Base-by-base conservation (phyloP, 2,888 invertebrate genomes). In the Oscheius myriophilus region DNA sequence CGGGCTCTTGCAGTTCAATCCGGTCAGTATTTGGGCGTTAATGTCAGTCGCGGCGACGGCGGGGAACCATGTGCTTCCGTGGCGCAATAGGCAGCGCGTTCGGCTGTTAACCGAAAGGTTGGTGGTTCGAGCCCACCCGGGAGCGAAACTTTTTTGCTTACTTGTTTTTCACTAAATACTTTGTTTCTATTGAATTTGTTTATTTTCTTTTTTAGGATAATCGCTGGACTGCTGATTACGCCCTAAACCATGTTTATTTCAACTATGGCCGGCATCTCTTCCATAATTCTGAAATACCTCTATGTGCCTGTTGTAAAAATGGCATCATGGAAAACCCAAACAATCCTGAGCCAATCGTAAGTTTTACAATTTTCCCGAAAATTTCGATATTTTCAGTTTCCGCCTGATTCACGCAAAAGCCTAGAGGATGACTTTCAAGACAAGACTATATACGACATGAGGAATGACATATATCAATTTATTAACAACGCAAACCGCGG, bases 1-100 rank as follows among this genome's bases (percentile, higher is more conserved):
- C 87, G 94, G 95, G 90, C 96, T 98, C 95, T 91, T 98, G 72
- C 93, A 95, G 73, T 97, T 98, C 89, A 95, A 97, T 90, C 96
- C 98, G 70, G 94, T 93, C 90, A 33, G 33, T 33, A 33, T 33
- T 33, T 9, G 33, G 33, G 3, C 33, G 33, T 6, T 33, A 6
- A 33, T 33, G 9, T 33, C 33, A 33, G 9, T 9, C 4, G 3
- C 33, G 3, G 33, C 33, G 33, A 9, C 33, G 4, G 33, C 33
- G 33, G 4, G 3, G 4, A 9, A 3, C 33, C 9, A 9, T 21
- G 61, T 59, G 78, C 78, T 78, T 76, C 76, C 76, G 78, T 78
- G 78, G 78, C 78, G 78, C 78, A 78, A 78, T 78, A 74, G 78
- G 78, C 76, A 82, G 82, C 83, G 83, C 83, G 83, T 83, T 83